These are phyloP conservation scores for Paralichthys olivaceus DNA, from an alignment of 2,113 vertebrate genomes.

Conservation along the genomic window DNA sequence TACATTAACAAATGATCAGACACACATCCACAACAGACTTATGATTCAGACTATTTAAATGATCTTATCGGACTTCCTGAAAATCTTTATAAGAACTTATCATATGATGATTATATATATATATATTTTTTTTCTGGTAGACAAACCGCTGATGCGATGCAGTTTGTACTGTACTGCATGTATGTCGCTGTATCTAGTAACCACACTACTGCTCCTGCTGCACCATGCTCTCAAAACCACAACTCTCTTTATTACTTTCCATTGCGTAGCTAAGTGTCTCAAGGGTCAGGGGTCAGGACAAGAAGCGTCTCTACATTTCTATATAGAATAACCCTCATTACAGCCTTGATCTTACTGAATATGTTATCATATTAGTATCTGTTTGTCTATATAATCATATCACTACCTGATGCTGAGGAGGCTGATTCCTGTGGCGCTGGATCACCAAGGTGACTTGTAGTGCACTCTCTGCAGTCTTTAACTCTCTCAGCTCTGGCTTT, in stretches of 20 bases:
- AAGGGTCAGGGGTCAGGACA: conserved; percentile 63
- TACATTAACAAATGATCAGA: neutral
- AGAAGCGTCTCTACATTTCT: conserved; percentile 11
- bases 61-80: neutral
- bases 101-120: too few relatives aligned
- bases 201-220: conserved; percentile 78
- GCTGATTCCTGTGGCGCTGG: conserved; percentile 46
- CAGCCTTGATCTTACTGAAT: neutral
- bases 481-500: conserved; percentile 23
- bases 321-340: neutral
- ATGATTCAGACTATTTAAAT: neutral
- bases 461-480: conserved; percentile 58
- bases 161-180: conserved; percentile 77
- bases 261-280: conserved; percentile 54
- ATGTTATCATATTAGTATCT: neutral
- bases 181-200: conserved; percentile 72
- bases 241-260: conserved; percentile 77
- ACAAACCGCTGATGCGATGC: conserved; percentile 64
- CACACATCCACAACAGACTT: neutral
- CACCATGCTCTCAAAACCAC: conserved; percentile 77
- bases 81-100: neutral
- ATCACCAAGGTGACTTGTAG: conserved; percentile 24
- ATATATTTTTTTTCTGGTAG: conserved; percentile 20
- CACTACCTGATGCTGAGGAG: conserved; percentile 63
- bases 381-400: neutral